Percentiles rank a stretch among this genome's conserved stretches.
Evolutionary conservation across 2,113 vertebrate species (phyloP).

Genomic region (Platichthys flesus): DNA sequence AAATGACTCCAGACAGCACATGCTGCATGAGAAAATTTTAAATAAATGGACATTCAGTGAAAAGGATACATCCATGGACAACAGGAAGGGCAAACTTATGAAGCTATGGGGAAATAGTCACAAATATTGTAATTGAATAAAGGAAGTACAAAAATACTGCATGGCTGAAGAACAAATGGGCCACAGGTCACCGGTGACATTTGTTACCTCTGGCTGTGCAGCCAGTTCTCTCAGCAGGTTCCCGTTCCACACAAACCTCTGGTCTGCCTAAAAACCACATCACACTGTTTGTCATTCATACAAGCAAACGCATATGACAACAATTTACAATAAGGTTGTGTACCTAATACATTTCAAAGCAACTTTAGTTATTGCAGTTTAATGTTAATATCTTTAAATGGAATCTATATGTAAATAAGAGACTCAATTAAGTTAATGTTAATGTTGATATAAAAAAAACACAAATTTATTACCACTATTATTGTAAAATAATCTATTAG

Average conservation of each 20-base stretch:
- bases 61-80: slow-evolving; percentile 86
- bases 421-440: too few relatives aligned
- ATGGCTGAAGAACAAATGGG: neutral
- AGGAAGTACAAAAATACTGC: neutral
- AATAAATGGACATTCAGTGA: neutral
- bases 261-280: slow-evolving; percentile 76
- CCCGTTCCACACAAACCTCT: slow-evolving; percentile 85
- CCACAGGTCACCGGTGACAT: neutral
- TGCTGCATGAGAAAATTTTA: neutral
- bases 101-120: slow-evolving; percentile 64
- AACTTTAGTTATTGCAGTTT: too few relatives aligned
- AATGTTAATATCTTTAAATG: too few relatives aligned
- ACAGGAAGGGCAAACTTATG: slow-evolving; percentile 81
- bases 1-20: neutral
- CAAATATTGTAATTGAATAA: neutral
- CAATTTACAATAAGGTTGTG: neutral
- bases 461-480: too few relatives aligned
- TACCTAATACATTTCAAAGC: neutral
- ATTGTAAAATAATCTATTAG: neutral
- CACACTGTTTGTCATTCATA: neutral
- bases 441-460: too few relatives aligned
- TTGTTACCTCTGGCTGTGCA: slow-evolving; percentile 81
- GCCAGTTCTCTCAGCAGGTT: slow-evolving; percentile 80
- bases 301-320: neutral
- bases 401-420: neutral